Evolutionary conservation across 64 coral and sea anemone genomes (phyloP).

Genomic region (Actinia tenebrosa): DNA sequence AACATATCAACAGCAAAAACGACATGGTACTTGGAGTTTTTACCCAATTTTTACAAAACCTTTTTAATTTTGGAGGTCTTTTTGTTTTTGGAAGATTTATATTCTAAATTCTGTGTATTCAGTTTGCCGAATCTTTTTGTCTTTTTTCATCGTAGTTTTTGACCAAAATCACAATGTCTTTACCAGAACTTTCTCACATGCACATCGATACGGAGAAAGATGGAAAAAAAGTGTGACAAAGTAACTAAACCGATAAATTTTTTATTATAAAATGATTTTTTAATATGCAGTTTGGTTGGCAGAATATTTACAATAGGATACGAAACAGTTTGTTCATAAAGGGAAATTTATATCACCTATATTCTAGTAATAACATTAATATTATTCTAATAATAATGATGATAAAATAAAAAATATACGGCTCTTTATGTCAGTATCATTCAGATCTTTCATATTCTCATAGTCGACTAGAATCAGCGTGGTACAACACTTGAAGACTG

Average conservation of each 20-base stretch:
- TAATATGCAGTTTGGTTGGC: neutral
- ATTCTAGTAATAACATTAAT: neutral
- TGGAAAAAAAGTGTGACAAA: neutral
- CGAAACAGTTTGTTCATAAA: neutral
- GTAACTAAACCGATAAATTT: neutral
- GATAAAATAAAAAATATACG: constrained; percentile 5
- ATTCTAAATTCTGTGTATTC: no score
- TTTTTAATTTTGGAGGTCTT: no score
- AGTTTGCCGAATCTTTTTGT: no score
- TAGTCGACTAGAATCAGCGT: neutral
- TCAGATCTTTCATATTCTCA: no score
- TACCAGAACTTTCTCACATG: no score
- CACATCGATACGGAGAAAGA: no score
- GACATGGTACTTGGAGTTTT: no score
- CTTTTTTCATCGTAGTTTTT: no score
- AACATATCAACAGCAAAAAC: no score
- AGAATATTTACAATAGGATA: neutral
- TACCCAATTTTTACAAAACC: no score
- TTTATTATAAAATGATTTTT: constrained; percentile 3
- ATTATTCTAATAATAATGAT: neutral
- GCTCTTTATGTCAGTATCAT: neutral
- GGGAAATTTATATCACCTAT: neutral
- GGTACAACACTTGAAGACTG: neutral
- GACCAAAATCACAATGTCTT: no score
- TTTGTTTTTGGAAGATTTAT: no score